Percentiles rank a stretch among this genome's conserved stretches.
Evolutionary conservation across 2,113 vertebrate genomes (phyloP).

Genomic region (Tyto alba): DNA sequence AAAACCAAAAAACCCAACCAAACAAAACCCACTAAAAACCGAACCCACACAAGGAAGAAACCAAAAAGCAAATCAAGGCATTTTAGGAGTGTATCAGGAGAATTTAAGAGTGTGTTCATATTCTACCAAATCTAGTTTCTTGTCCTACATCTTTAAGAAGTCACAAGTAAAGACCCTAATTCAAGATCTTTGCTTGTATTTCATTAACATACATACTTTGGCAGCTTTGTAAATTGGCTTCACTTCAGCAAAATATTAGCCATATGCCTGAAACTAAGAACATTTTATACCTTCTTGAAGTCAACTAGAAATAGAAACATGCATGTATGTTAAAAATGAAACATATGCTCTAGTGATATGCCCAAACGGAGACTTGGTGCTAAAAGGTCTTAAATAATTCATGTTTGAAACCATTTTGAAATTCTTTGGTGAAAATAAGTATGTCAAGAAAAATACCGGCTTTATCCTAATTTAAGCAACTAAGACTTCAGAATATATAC

Average conservation of each 20-base stretch:
- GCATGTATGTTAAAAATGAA: neutral
- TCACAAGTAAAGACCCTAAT: neutral
- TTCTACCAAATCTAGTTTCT: neutral
- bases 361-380: neutral
- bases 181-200: neutral
- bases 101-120: neutral
- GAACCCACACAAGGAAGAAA: neutral
- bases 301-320: neutral
- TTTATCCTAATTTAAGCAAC: neutral
- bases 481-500: neutral
- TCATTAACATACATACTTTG: neutral
- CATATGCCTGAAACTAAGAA: neutral
- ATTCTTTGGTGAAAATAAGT: neutral
- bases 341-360: neutral
- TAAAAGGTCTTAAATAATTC: constrained; percentile 16
- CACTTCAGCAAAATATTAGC: constrained; percentile 1
- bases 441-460: neutral
- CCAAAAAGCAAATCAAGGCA: neutral
- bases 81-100: neutral
- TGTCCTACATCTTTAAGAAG: neutral
- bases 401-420: neutral
- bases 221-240: neutral
- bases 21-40: neutral
- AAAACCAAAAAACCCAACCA: neutral
- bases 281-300: neutral